phyloP scores from a whole-genome alignment of 2,113 vertebrate genomes.

The Piaya cayana region DNA sequence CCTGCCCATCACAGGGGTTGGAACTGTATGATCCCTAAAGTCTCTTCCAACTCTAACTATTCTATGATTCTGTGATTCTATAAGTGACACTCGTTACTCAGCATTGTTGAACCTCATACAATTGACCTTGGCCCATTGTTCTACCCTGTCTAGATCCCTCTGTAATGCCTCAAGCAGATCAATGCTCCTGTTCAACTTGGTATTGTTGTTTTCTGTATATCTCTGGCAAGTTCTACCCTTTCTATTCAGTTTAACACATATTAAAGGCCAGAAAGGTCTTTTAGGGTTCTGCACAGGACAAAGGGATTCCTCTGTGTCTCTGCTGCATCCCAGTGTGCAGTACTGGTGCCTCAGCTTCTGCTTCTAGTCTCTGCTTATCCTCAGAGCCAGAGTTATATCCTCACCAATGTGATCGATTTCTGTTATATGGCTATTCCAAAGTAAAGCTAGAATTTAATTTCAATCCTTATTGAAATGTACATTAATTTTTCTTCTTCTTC shows the following conservation, averaged over 20 bases:
- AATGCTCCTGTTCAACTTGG: neutral
- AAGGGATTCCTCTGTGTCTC: rapidly evolving
- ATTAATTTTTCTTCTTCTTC: neutral
- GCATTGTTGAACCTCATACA: neutral
- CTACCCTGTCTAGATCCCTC: too few relatives aligned
- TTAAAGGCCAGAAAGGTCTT: neutral
- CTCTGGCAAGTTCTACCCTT: neutral
- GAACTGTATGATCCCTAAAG: too few relatives aligned
- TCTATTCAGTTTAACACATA: neutral
- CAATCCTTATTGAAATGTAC: neutral
- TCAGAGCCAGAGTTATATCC: neutral
- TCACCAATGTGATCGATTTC: neutral
- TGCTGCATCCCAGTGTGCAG: neutral
- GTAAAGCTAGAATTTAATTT: neutral
- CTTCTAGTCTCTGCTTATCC: neutral
- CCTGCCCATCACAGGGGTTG: too few relatives aligned
- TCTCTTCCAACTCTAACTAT: too few relatives aligned
- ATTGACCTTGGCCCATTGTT: rapidly evolving
- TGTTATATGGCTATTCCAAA: neutral
- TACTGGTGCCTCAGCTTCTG: neutral
- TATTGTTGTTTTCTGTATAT: neutral
- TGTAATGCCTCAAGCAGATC: neutral
- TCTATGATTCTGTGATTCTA: too few relatives aligned
- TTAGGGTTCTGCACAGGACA: neutral
- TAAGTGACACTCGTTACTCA: rapidly evolving